These are phyloP conservation scores for Temnothorax curvispinosus DNA, from an alignment of 1,140 invertebrate genomes.

Conservation along the genomic window DNA sequence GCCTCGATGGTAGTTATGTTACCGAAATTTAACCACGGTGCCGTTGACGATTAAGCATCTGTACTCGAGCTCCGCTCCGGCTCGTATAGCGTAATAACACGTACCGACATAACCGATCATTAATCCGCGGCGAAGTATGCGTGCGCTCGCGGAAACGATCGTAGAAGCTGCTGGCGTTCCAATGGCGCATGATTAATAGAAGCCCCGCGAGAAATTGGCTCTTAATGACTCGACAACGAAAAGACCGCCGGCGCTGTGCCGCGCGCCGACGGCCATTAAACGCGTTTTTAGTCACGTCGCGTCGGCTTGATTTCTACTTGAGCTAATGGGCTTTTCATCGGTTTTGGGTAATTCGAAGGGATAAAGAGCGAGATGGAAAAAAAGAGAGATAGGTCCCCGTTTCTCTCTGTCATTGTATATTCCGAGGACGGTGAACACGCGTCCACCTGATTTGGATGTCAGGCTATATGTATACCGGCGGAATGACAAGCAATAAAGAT, in stretches of 20 bases:
- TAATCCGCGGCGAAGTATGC: conserved; percentile 57
- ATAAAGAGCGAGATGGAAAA: neutral
- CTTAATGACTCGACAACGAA: conserved; percentile 74
- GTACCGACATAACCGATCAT: conserved; percentile 69
- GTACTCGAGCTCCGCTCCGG: neutral
- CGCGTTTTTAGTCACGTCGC: conserved; percentile 67
- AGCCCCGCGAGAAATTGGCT: conserved; percentile 62
- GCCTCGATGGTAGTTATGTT: conserved; percentile 16
- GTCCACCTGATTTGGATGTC: neutral
- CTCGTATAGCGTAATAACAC: conserved; percentile 45
- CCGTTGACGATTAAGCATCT: conserved; percentile 52
- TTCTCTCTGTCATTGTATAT: conserved; percentile 14
- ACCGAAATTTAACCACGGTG: conserved; percentile 38
- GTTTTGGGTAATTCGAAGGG: conserved; percentile 57
- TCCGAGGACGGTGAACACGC: neutral
- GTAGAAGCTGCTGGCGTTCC: conserved; percentile 24
- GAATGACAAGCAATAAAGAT: neutral
- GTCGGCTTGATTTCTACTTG: conserved; percentile 64
- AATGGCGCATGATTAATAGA: conserved; percentile 69
- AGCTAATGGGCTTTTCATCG: conserved; percentile 72
- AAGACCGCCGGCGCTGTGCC: conserved; percentile 46
- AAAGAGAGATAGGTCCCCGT: neutral
- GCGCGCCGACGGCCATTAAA: conserved; percentile 56
- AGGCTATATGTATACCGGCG: neutral
- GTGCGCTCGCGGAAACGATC: conserved; percentile 56